Conservation (phyloP, 1,140 invertebrate genomes). For the Agrilus planipennis region DNA sequence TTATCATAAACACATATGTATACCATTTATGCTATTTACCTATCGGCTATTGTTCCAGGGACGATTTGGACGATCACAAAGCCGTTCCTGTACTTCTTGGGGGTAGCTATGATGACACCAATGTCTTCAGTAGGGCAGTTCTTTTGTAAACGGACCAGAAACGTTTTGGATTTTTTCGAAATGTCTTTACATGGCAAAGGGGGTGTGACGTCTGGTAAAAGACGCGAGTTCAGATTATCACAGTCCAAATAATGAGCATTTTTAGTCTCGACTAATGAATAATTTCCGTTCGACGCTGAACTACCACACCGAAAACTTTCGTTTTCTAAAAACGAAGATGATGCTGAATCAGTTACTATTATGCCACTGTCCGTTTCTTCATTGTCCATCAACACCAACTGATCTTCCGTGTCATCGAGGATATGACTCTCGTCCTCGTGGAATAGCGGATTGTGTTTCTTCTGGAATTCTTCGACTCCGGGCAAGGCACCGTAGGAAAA, state of each 20-base stretch:
- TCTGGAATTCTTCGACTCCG: constrained; percentile 57
- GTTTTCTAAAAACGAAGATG: constrained; percentile 52
- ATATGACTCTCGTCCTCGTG: constrained; percentile 41
- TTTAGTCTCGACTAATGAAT: constrained; percentile 1
- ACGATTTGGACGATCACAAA: constrained; percentile 77
- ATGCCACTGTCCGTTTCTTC: constrained; percentile 67
- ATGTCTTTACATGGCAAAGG: constrained; percentile 3
- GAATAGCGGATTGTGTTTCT: constrained; percentile 46
- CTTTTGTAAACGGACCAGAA: constrained; percentile 56
- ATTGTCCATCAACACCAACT: constrained; percentile 17
- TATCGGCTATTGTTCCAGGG: constrained; percentile 62
- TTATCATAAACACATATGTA: not conserved
- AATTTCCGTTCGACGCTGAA: constrained; percentile 37
- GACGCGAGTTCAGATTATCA: not conserved
- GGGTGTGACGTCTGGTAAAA: not conserved
- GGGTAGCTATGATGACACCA: constrained; percentile 69
- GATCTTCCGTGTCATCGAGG: constrained; percentile 32
- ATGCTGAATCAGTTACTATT: constrained; percentile 57
- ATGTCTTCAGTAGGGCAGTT: constrained; percentile 55
- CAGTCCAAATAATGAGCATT: not conserved
- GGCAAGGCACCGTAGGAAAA: constrained; percentile 65
- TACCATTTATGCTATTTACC: constrained; percentile 38
- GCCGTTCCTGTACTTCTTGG: constrained; percentile 53
- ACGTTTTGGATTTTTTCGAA: constrained; percentile 21
- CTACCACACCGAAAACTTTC: constrained; percentile 42